Evolutionary conservation across 2,113 vertebrate genomes (phyloP).

Genomic region (Melanostigma gelatinosum): DNA sequence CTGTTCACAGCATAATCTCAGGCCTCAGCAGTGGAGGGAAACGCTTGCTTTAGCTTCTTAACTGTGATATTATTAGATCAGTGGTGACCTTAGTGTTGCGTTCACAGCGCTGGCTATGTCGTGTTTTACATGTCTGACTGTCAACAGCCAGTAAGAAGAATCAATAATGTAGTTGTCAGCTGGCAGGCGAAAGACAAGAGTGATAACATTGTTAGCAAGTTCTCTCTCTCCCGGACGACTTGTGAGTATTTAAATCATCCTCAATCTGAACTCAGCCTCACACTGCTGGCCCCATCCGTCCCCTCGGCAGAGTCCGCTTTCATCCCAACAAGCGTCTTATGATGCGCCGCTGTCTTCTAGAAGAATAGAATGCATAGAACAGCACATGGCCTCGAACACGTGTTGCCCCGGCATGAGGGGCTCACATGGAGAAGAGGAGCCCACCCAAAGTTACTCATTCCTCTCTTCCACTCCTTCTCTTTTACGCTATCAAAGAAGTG

Average conservation of each 20-base stretch:
- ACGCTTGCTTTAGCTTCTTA: neutral
- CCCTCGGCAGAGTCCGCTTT: constrained; percentile 18
- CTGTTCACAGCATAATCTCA: neutral
- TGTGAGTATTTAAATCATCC: constrained; percentile 35
- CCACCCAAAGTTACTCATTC: constrained; percentile 4
- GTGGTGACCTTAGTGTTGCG: neutral
- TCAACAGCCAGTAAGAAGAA: constrained; percentile 31
- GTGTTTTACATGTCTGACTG: constrained; percentile 17
- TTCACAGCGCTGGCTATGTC: neutral
- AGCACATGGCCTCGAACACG: constrained; percentile 40
- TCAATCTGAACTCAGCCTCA: constrained; percentile 3
- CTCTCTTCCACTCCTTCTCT: constrained; percentile 22
- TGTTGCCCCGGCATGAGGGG: constrained; percentile 34
- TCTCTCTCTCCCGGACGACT: neutral
- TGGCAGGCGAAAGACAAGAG: neutral
- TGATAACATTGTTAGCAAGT: constrained; percentile 29
- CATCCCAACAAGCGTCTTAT: constrained; percentile 53
- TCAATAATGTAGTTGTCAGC: constrained; percentile 7
- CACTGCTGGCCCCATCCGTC: constrained; percentile 75
- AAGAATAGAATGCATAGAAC: constrained; percentile 20
- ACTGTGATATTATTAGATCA: constrained; percentile 32
- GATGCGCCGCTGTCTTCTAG: constrained; percentile 47
- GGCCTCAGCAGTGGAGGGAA: neutral
- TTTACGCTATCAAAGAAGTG: constrained; percentile 76
- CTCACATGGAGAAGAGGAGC: constrained; percentile 25